Base-by-base conservation (phyloP, 2,113 vertebrate species). In the Myiozetetes cayanensis region DNA sequence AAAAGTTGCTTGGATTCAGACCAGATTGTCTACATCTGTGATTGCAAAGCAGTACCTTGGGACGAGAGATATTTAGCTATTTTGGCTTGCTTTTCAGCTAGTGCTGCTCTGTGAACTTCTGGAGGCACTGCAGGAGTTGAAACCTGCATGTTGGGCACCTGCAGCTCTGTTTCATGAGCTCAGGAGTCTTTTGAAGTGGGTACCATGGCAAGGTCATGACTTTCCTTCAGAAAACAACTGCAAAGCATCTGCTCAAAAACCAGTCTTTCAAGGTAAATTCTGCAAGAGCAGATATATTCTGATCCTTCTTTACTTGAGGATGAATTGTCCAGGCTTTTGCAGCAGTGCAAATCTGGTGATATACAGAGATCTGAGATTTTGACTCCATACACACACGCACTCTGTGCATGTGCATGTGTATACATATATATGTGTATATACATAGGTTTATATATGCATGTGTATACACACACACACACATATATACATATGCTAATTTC, bases 1-100 rank as follows among this genome's bases (percentile, higher is more conserved):
- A 88, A 52, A 94, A 79, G 50, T 91, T 83, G 33, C 33, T 80
- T 93, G 89, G 71, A 94, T 93, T 66, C 55, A 74, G 67, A 94
- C 67, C 87, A 96, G 85, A 35, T 59, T 67, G 59, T 71, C 82
- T 44, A 59, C 67, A 83, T 83, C 82, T 94, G 87, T 86, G 63
- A 81, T 13, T 88, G 85, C 71, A 80, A 73, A 93, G 71, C 46
- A 77, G 63, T 74, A 53, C 71, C 85, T 80, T 83, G 85, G 74
- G 74, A 68, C 56, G 67, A 85, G 91, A 95, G 44, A 80, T 59
- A 21, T 70, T 94, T 77, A 66, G 58, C 14, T 91, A 35, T 90
- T 92, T 88, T 80, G 87, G 47, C 46, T 73, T 83, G 43, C 50
- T 90, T 94, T 91, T 88, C 59, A 88, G 58, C 31, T 66, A 37